Evolutionary conservation across 2,888 invertebrate genomes (phyloP).

Genomic region (Drosophila putrida): DNA sequence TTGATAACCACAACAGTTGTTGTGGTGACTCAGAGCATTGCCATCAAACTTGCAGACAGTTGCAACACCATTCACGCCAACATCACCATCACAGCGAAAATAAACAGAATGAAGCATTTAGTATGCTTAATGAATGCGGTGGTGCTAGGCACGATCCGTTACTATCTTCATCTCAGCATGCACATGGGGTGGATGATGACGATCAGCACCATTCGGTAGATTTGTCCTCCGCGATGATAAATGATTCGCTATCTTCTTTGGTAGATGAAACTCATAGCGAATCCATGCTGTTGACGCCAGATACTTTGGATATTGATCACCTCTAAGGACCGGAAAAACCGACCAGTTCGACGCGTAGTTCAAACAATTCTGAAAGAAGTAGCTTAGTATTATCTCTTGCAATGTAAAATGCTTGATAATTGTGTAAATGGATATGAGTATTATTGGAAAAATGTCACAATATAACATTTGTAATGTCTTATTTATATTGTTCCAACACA

Average conservation of each 20-base stretch:
- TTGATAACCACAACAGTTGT: constrained; percentile 3
- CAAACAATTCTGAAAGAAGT: constrained; percentile 12
- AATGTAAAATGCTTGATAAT: constrained; percentile 24
- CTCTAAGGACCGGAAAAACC: constrained; percentile 48
- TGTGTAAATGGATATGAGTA: constrained; percentile 37
- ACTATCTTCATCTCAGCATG: constrained; percentile 80
- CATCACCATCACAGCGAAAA: constrained; percentile 43
- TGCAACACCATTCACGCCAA: constrained; percentile 49
- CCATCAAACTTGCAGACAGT: constrained; percentile 20
- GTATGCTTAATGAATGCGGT: constrained; percentile 49
- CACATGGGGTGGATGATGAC: constrained; percentile 37
- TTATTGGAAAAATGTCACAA: constrained; percentile 38
- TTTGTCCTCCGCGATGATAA: constrained; percentile 82
- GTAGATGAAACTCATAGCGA: constrained; percentile 77
- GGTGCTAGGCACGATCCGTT: constrained; percentile 81
- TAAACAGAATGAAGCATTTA: constrained; percentile 36
- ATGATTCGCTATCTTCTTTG: constrained; percentile 86
- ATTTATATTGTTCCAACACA: constrained; percentile 12
- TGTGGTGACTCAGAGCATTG: constrained; percentile 5
- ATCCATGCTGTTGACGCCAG: constrained; percentile 86
- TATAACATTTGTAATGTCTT: constrained; percentile 1
- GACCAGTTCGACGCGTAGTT: constrained; percentile 9
- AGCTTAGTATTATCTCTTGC: constrained; percentile 39
- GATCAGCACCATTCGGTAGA: constrained; percentile 76
- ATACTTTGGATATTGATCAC: constrained; percentile 86